Evolutionary conservation across 30 jellyfish, hydroid and myxozoan species (phyloP), one percentile per base, ranked within the genome.

Genomic region (Chrysaora quinquecirrha): DNA sequence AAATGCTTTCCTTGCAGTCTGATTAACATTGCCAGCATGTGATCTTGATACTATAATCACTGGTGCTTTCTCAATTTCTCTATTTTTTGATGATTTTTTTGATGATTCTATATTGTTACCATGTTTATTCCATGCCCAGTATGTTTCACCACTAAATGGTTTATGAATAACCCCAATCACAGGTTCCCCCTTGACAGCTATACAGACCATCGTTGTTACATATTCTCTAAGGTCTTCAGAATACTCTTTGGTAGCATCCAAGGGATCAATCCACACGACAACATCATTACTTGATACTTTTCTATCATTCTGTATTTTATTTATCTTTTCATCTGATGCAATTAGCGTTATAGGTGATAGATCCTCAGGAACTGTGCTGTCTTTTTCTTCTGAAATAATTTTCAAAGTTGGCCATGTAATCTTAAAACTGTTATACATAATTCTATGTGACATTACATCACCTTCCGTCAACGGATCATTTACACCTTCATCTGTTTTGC

Each of bases 121-220:
- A 73, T 78, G 91, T 4, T 64, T 79, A 14, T 29, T 52, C 96
- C 96, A 87, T 2, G 93, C 98, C 98, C 98, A 92, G 49, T 69
- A 50, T 24, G 95, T 82, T 46, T 78, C 70, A 32, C 85, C 93
- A 18, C n/a, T 18, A 67, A 86, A 80, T 30, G 98, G 98, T 34
- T 73, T 65, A 80, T 92, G 95, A 19, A 87, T 92, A 34, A 86
- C 95, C 6, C 98, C 98, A 11, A 87, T 87, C 1, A 80, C 82
- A 25, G 98, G 93, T 32, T 69, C 33, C n/a, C 97, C 97, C 68
- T 76, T 84, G 7, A 73, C 87, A 1, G 95, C 95, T 20, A 92
- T 87, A 73, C 98, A 92, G 1, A 92, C 98, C 98, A 92, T 92
- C 23, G 96, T 92, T 3, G 98, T 85, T 1, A 85, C 96, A 85